These are phyloP conservation scores for Phenacoccus solenopsis DNA, from an alignment of 1,140 invertebrate species.

Conservation along the genomic window DNA sequence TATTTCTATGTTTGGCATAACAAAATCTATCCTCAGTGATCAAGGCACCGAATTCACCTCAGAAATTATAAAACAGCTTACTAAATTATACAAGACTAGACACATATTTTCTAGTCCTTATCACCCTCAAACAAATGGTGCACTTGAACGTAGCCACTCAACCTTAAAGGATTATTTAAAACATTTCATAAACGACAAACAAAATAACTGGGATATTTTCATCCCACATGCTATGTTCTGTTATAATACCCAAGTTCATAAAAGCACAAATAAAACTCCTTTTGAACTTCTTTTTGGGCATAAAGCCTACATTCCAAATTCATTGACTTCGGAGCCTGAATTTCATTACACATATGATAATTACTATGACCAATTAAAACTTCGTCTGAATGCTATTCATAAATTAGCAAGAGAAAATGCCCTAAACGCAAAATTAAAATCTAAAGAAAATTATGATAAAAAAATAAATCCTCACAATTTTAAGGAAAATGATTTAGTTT, in stretches of 20 bases:
- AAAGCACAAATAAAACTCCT: constrained; percentile 32
- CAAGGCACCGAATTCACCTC: constrained; percentile 32
- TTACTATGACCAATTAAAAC: no score
- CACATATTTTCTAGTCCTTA: constrained; percentile 25
- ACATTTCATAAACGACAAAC: constrained; percentile 31
- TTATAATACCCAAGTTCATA: constrained; percentile 36
- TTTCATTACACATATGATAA: constrained; percentile 11
- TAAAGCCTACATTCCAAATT: not conserved
- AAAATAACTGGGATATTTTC: constrained; percentile 37
- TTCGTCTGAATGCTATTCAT: no score
- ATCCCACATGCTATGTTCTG: constrained; percentile 34
- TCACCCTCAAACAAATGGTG: no score
- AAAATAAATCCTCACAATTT: no score
- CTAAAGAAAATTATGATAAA: no score
- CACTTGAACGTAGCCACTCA: constrained; percentile 33
- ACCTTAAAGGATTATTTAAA: constrained; percentile 34
- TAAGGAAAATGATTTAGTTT: no score
- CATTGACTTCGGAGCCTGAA: not conserved
- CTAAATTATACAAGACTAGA: constrained; percentile 26
- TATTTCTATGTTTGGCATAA: constrained; percentile 31
- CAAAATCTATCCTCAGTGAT: constrained; percentile 30
- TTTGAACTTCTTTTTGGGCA: constrained; percentile 25
- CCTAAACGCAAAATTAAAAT: no score
- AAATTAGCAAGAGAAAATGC: no score
- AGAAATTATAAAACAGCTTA: constrained; percentile 27